These are phyloP conservation scores for Acromyrmex echinatior DNA, from an alignment of 1,140 invertebrate genomes.

Conservation along the genomic window DNA sequence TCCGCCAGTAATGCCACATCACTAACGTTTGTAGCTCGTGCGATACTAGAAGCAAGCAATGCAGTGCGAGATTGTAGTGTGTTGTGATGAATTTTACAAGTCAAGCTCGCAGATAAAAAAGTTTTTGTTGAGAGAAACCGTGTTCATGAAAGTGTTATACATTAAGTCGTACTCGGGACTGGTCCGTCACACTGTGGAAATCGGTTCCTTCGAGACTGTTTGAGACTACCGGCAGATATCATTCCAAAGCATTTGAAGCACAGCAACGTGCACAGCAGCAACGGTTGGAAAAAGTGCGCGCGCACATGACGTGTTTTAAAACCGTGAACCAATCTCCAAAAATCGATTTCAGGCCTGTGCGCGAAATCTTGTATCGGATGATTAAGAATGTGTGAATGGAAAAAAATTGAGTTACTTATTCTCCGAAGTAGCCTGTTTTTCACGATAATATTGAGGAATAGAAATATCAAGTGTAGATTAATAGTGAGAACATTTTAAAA, in stretches of 20 bases:
- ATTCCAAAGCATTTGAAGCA: background rate
- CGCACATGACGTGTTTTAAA: slow-evolving; percentile 2
- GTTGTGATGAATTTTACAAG: background rate
- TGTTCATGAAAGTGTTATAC: background rate
- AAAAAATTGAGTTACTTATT: background rate
- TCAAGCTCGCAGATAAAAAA: background rate
- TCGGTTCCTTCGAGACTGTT: background rate
- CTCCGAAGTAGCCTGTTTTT: background rate
- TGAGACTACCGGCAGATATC: background rate
- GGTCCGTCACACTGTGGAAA: background rate
- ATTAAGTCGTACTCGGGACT: background rate
- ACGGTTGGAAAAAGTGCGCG: slow-evolving; percentile 47
- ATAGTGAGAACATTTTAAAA: background rate
- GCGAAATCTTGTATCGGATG: background rate
- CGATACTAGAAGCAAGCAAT: background rate
- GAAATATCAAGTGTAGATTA: background rate
- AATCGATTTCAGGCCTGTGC: background rate
- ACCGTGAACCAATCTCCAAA: background rate
- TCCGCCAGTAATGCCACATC: slow-evolving; percentile 74
- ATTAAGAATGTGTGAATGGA: background rate
- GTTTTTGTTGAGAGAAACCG: background rate
- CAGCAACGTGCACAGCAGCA: background rate
- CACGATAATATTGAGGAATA: background rate
- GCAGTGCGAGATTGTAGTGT: too few relatives aligned
- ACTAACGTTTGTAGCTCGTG: slow-evolving; percentile 23